phyloP scores from a whole-genome alignment of 2,113 vertebrate species.

The Myrmecophaga tridactyla region DNA sequence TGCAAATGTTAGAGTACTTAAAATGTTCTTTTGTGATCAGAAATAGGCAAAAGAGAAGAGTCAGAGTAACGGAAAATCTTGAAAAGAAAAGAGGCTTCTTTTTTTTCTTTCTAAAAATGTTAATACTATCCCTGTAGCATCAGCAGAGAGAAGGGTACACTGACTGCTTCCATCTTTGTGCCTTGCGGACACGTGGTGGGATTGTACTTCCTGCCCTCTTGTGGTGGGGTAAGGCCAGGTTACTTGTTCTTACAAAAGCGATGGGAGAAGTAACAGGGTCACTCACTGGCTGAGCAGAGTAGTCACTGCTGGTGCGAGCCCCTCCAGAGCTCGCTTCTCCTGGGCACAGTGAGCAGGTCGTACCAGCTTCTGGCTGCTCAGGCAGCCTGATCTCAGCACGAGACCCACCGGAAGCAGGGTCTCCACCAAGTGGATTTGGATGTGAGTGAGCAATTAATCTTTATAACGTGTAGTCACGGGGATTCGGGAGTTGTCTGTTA shows the following conservation, averaged over 20 bases:
- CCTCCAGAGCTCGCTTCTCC: neutral
- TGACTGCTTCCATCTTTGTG: neutral
- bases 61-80: neutral
- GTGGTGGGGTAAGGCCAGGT: neutral
- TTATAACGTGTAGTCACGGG: neutral
- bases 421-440: neutral
- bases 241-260: neutral
- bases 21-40: neutral
- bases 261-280: neutral
- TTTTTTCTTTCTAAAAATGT: neutral
- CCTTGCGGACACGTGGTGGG: neutral
- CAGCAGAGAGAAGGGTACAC: neutral
- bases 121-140: neutral
- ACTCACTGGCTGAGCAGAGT: neutral
- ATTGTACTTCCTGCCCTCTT: neutral
- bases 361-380: neutral
- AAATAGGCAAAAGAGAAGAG: neutral
- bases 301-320: neutral
- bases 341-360: neutral
- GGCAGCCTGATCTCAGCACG: neutral
- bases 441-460: neutral
- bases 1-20: neutral
- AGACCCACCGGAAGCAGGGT: neutral
- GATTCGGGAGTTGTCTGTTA: neutral
- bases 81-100: neutral